Evolutionary conservation across 2,797 vertebrate species (phyloP).

Genomic region (Pogoniulus pusillus): DNA sequence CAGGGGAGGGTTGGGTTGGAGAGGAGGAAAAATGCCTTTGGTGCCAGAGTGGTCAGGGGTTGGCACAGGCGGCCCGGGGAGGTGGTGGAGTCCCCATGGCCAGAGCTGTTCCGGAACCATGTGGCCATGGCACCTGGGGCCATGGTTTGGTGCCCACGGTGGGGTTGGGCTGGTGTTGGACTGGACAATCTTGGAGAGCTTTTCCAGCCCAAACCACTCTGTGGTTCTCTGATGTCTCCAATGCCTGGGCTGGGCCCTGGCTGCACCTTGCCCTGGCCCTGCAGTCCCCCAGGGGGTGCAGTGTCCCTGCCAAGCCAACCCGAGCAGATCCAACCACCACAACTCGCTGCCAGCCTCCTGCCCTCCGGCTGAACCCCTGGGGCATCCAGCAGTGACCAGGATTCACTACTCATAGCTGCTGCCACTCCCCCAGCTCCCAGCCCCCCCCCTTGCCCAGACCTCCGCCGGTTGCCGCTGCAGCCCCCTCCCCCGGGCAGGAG

Average conservation of each 20-base stretch:
- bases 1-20: too few relatives aligned
- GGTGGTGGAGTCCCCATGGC: too few relatives aligned
- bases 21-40: too few relatives aligned
- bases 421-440: accelerated
- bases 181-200: too few relatives aligned
- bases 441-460: neutral
- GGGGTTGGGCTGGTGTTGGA: too few relatives aligned
- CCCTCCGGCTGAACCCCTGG: accelerated
- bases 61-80: too few relatives aligned
- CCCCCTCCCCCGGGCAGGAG: neutral
- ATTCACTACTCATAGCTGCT: accelerated
- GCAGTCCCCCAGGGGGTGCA: neutral
- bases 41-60: too few relatives aligned
- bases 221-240: neutral
- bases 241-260: accelerated
- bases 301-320: neutral
- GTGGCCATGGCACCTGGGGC: too few relatives aligned
- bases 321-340: neutral
- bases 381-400: neutral
- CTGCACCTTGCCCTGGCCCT: neutral
- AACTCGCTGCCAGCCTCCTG: accelerated
- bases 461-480: accelerated
- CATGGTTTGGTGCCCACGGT: too few relatives aligned
- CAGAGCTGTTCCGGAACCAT: too few relatives aligned
- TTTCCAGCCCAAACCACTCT: too few relatives aligned